These are phyloP conservation scores for Myotis pilosus DNA, from an alignment of 2,797 vertebrate genomes.

Conservation along the genomic window DNA sequence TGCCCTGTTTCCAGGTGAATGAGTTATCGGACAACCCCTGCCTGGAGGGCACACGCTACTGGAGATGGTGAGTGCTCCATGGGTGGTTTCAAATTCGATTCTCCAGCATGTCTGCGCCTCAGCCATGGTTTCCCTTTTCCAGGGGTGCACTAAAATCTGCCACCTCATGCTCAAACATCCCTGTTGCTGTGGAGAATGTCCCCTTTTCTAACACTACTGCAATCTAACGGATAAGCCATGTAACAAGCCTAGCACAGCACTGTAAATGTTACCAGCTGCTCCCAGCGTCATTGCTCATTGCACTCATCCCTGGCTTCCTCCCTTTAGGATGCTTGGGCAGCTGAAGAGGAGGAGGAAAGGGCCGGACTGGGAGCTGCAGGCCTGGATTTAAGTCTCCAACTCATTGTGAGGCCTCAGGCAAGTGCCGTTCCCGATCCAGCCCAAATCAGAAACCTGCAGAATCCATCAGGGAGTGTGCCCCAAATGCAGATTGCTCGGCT, in stretches of 20 bases:
- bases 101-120: not conserved
- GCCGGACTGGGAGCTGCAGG: not conserved
- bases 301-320: not conserved
- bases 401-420: not conserved
- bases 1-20: not conserved
- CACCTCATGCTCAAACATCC: not conserved
- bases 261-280: not conserved
- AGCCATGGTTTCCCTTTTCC: not conserved
- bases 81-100: not conserved
- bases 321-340: not conserved
- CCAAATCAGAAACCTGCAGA: not conserved
- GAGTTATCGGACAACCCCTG: not conserved
- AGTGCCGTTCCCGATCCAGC: not conserved
- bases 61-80: fast-evolving
- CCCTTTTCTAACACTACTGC: not conserved
- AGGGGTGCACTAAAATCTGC: not conserved
- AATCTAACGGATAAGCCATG: not conserved
- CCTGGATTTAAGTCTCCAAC: not conserved
- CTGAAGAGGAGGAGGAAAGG: not conserved
- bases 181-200: not conserved
- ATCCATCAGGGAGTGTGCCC: not conserved
- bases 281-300: not conserved
- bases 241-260: not conserved
- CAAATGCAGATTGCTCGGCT: not conserved
- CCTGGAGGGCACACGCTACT: not conserved